Percentiles rank a stretch among this genome's conserved stretches.
Evolutionary conservation across 2,797 vertebrate species (phyloP).

Genomic region (Anguilla marmorata): DNA sequence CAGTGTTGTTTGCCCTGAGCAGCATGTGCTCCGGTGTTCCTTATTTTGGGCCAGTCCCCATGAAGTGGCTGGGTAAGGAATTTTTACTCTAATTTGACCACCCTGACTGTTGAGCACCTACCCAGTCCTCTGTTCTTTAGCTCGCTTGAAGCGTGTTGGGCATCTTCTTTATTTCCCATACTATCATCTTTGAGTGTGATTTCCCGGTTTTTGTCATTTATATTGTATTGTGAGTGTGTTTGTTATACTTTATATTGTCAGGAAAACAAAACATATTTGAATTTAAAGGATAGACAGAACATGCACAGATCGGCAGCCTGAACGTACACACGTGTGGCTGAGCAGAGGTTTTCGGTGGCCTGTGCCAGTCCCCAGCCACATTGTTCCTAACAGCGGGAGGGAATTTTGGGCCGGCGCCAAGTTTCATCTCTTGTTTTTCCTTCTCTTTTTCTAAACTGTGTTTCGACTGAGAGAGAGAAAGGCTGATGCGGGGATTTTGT

Average conservation of each 20-base stretch:
- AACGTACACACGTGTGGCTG: neutral
- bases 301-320: neutral
- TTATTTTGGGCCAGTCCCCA: too few relatives aligned
- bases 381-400: slow-evolving; percentile 53
- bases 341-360: slow-evolving; percentile 38
- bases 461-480: slow-evolving; percentile 29
- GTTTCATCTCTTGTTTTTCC: slow-evolving; percentile 48
- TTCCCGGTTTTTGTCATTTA: neutral
- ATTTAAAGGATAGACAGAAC: neutral
- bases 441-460: slow-evolving; percentile 26
- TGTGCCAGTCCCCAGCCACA: slow-evolving; percentile 53
- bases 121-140: too few relatives aligned
- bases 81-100: too few relatives aligned
- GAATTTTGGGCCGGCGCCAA: slow-evolving; percentile 55
- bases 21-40: too few relatives aligned
- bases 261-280: neutral
- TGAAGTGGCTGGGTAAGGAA: too few relatives aligned
- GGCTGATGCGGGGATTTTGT: slow-evolving; percentile 32
- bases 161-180: neutral
- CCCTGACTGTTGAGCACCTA: too few relatives aligned
- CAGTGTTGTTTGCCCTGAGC: too few relatives aligned
- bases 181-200: neutral
- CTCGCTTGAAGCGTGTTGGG: too few relatives aligned
- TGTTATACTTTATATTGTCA: neutral
- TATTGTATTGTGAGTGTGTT: neutral